These are phyloP conservation scores for Sarotherodon lohbergeri DNA, from an alignment of 2,113 vertebrate genomes.

Conservation along the genomic window DNA sequence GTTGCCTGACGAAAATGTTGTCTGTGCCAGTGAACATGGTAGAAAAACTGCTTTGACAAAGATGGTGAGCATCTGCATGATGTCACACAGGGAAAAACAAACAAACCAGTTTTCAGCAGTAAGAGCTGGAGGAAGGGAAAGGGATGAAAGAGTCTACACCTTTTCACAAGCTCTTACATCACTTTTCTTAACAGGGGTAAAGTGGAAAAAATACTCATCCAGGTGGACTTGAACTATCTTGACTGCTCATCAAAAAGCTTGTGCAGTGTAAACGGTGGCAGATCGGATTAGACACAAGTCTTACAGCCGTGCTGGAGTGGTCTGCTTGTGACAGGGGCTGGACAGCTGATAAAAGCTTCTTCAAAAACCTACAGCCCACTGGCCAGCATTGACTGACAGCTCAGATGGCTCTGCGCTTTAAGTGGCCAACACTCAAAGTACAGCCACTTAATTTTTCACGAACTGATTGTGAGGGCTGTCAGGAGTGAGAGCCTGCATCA, in stretches of 20 bases:
- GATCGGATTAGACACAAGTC: slow-evolving; percentile 25
- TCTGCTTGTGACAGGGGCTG: slow-evolving; percentile 11
- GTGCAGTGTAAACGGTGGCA: slow-evolving; percentile 13
- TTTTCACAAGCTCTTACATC: neutral
- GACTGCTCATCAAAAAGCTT: neutral
- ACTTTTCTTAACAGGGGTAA: neutral
- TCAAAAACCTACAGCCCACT: slow-evolving; percentile 23
- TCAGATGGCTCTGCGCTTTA: slow-evolving; percentile 17
- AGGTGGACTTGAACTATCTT: slow-evolving; percentile 15
- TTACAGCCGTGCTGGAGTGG: neutral
- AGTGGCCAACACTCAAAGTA: slow-evolving; percentile 47
- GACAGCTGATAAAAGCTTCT: slow-evolving; percentile 50
- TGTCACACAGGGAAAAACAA: neutral
- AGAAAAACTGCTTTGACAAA: neutral
- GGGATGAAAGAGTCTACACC: neutral
- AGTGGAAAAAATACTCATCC: neutral
- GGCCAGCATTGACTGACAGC: slow-evolving; percentile 42
- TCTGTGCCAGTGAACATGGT: neutral
- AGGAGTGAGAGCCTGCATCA: slow-evolving; percentile 12
- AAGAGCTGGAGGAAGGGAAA: neutral
- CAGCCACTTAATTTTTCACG: slow-evolving; percentile 56
- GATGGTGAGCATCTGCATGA: neutral
- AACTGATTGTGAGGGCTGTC: slow-evolving; percentile 51
- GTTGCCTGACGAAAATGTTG: neutral
- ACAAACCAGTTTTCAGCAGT: neutral